These are phyloP conservation scores for Pristionchus pacificus DNA, from an alignment of 1,140 invertebrate genomes.

Conservation along the genomic window DNA sequence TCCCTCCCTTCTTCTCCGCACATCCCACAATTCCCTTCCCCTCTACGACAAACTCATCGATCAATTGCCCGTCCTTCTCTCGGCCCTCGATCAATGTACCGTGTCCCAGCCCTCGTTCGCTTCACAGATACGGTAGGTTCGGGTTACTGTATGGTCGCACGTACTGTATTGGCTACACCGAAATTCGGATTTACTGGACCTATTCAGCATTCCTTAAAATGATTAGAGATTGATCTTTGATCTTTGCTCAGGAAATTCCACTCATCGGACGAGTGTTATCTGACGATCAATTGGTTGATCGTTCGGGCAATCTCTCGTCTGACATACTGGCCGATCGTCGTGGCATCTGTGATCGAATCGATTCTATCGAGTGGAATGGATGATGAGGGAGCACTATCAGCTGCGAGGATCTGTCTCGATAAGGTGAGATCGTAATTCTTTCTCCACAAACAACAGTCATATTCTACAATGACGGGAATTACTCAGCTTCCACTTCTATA, in stretches of 20 bases:
- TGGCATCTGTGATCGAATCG: conserved; percentile 23
- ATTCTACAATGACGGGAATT: no score
- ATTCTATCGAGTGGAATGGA: conserved; percentile 19
- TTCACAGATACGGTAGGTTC: conserved; percentile 14
- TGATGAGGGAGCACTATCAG: conserved; percentile 18
- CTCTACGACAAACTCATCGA: conserved; percentile 25
- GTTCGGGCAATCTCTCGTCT: conserved; percentile 15
- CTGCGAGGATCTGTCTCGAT: conserved; percentile 20
- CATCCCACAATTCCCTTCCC: conserved; percentile 28
- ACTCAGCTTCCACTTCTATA: no score
- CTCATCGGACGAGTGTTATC: conserved; percentile 29
- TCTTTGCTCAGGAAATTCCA: conserved; percentile 26
- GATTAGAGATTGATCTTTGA: neutral
- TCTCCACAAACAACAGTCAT: no score
- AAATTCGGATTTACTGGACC: neutral
- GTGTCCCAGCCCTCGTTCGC: conserved; percentile 14
- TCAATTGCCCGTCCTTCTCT: conserved; percentile 34
- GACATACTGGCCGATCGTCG: conserved; percentile 22
- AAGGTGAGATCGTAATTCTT: conserved; percentile 16
- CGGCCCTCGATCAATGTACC: conserved; percentile 29
- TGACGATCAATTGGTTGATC: conserved; percentile 26
- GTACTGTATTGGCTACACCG: no score
- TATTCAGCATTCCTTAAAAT: conserved; percentile 6
- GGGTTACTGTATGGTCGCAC: no score
- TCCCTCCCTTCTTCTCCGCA: conserved; percentile 17